phyloP scores from a whole-genome alignment of 2,113 vertebrate species.

The Hucho hucho region DNA sequence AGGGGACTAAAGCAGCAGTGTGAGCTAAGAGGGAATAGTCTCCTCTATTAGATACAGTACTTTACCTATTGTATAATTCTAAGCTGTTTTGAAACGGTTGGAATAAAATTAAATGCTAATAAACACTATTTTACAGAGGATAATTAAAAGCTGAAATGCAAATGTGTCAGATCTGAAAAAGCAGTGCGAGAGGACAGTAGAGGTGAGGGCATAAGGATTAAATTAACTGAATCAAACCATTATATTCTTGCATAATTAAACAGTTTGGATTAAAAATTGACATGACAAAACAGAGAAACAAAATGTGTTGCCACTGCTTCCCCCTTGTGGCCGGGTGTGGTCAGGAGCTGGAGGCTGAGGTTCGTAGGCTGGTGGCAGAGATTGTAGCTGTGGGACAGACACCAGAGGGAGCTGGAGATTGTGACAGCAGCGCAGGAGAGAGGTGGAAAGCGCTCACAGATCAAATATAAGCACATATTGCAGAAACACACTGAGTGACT shows the following conservation, averaged over 20 bases:
- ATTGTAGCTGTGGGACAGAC: constrained; percentile 50
- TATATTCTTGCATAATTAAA: neutral
- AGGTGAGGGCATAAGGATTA: constrained; percentile 47
- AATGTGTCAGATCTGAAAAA: constrained; percentile 44
- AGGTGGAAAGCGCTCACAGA: constrained; percentile 37
- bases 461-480: constrained; percentile 46
- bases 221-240: neutral
- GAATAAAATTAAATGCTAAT: neutral
- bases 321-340: neutral
- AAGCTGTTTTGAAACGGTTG: neutral
- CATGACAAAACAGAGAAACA: neutral
- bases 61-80: too few relatives aligned
- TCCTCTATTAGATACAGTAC: too few relatives aligned
- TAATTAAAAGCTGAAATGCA: constrained; percentile 60
- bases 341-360: constrained; percentile 52
- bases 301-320: neutral
- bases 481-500: neutral
- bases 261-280: neutral
- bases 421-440: constrained; percentile 36
- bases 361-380: constrained; percentile 51
- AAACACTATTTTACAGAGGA: constrained; percentile 54
- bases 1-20: constrained; percentile 82
- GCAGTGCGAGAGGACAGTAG: constrained; percentile 40
- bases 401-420: constrained; percentile 66
- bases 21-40: constrained; percentile 81